A percentile compares a stretch with the other conserved stretches of the same genome.
These are phyloP conservation scores for Notarius quadriscutis DNA, from an alignment of 2,113 vertebrate genomes.

Conservation along the genomic window DNA sequence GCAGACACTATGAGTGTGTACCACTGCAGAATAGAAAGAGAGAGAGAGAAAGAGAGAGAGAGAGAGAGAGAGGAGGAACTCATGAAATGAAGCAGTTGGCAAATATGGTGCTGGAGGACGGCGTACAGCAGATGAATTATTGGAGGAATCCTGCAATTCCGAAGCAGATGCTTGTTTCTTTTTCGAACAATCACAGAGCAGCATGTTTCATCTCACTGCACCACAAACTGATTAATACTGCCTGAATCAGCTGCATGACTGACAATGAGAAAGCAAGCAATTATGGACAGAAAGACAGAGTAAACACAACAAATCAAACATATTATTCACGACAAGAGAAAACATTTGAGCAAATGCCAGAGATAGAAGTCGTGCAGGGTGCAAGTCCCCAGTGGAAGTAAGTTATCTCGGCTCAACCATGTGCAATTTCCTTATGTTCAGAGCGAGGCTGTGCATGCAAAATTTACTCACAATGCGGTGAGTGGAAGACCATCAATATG, in stretches of 20 bases:
- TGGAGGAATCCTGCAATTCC: slow-evolving; percentile 5
- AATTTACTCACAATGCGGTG: neutral
- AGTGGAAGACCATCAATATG: neutral
- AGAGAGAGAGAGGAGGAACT: neutral
- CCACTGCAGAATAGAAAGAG: neutral
- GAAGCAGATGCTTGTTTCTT: neutral
- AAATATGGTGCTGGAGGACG: slow-evolving; percentile 2
- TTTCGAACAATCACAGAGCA: slow-evolving; percentile 8
- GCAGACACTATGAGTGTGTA: neutral
- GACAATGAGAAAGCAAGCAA: slow-evolving; percentile 20
- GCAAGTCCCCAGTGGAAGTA: neutral
- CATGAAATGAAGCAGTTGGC: slow-evolving; percentile 17
- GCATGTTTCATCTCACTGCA: slow-evolving; percentile 31
- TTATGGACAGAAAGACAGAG: slow-evolving; percentile 25
- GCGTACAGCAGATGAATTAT: slow-evolving; percentile 27
- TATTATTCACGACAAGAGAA: slow-evolving; percentile 24
- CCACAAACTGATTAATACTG: slow-evolving; percentile 28
- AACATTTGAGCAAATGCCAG: neutral
- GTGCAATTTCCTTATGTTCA: neutral
- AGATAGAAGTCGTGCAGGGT: neutral
- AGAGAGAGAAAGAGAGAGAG: neutral
- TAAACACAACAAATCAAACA: slow-evolving; percentile 8
- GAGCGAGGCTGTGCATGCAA: neutral
- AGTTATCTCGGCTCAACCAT: slow-evolving; percentile 8
- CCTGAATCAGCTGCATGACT: slow-evolving; percentile 14